Evolutionary conservation across 2,113 vertebrate species (phyloP), one percentile per base, ranked within the genome.

Genomic region (Telmatochromis sp.): DNA sequence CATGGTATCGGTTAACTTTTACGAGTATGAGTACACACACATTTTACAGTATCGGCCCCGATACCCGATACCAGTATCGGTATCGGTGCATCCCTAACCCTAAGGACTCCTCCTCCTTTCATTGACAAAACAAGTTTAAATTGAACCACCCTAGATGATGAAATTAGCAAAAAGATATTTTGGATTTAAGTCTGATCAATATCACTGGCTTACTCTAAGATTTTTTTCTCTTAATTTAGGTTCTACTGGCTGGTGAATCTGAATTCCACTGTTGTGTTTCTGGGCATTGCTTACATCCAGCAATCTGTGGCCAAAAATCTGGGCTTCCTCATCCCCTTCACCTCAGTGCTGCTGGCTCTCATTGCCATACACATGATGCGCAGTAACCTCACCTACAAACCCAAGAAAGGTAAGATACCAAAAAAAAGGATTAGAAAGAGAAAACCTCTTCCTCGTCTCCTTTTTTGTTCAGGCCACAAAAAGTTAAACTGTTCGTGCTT

Each of bases 221-320:
- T 60, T 58, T 31, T 1, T 78, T 92, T 83, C 81, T 83, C 65
- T 53, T 9, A 35, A 26, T 54, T 54, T 85, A 99, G 98, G 98
- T 98, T 98, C 95, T 97, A 98, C 47, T 99, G 98, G 98, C 90
- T 98, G 93, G 94, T 97, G 89, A 99, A 97, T 92, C 93, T 99
- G 86, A 98, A 97, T 85, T 97, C 97, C 51, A 96, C 95, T 1
- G 91, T 98, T 19, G 97, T 98, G 89, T 98, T 99, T 95, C 94
- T 98, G 95, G 98, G 96, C 78, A 98, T 99, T 84, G 97, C 98
- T 80, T 98, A 97, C 57, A 97, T 99, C 90, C 98, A 98, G 93
- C 96, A 98, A 87, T 97, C 97, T 1, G 96, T 97, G 86, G 96
- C 96, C 42, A 96, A 97, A 93, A 97, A 97, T 88, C 93, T 99